Base-by-base conservation (phyloP, 2,888 invertebrate genomes). In the Asteroscopus sphinx region DNA sequence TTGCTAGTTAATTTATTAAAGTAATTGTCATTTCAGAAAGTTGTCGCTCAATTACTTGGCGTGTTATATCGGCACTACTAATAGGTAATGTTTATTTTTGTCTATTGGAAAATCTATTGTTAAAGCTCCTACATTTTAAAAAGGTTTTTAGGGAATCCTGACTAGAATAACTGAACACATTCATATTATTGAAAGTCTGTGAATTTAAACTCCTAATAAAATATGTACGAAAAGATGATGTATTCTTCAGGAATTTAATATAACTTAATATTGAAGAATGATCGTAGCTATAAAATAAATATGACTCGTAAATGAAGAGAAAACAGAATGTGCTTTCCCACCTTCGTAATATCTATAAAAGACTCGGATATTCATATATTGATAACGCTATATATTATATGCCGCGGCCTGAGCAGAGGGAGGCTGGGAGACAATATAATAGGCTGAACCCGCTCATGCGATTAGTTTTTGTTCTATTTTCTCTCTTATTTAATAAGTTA, bases 211-310 rank as follows among this genome's bases (percentile, higher is more conserved):
- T 28, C 9, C 1, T 28, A 28, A 28, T 28, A 9, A 28, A 28
- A 28, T 28, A 28, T 28, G 9, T 9, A 11, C 21, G 21, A 21
- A 21, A 21, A 4, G 21, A 21, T 6, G 28, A 28, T 28, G 7
- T 9, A 28, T 28, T 28, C 8, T 28, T 28, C 28, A 28, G 8
- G 7, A 28, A 11, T 28, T 9, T 28, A 12, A 39, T 25, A 21
- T 15, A 32, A 13, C 9, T 28, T 28, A 49, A 13, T 33, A 37
- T n/a, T 3, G 16, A 33, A 46, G n/a, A 42, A 37, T 11, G 37
- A 28, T 45, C 40, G 12, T 59, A 46, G 32, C 28, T 60, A 45
- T 53, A 36, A 52, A 60, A 45, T 67, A 51, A 47, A 66, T 37
- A 49, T 39, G 55, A 35, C n/a, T 54, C 26, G 15, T 49, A 54